Conservation (phyloP, 1,140 invertebrate genomes). For the Phymastichus coffea region DNA sequence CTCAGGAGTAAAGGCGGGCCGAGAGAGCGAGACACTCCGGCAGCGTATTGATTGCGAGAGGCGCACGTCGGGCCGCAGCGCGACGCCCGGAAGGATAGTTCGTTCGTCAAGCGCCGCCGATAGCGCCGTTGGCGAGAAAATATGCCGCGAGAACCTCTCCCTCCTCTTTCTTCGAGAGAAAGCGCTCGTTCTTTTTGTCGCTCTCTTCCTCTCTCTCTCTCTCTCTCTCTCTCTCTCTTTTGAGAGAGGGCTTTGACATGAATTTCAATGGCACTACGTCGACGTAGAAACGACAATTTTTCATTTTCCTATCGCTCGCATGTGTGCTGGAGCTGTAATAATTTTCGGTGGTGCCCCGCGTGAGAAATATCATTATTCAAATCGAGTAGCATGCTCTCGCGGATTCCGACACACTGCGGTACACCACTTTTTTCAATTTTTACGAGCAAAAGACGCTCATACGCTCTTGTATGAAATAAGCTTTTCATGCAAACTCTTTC, state of each 20-base stretch:
- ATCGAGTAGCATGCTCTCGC: too few relatives aligned
- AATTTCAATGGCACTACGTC: constrained; percentile 8
- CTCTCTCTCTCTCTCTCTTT: neutral
- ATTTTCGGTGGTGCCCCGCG: too few relatives aligned
- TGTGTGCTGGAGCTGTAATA: too few relatives aligned
- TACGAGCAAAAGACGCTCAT: too few relatives aligned
- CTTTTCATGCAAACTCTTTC: too few relatives aligned
- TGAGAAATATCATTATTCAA: too few relatives aligned
- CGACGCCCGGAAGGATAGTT: neutral
- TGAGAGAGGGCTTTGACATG: neutral
- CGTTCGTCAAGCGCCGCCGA: neutral
- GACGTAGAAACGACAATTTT: constrained; percentile 2
- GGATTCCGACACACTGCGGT: too few relatives aligned
- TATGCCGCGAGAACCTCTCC: neutral
- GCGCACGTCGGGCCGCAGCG: neutral
- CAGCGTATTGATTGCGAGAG: constrained; percentile 7
- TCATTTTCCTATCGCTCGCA: neutral
- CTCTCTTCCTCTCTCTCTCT: neutral
- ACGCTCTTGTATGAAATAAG: too few relatives aligned
- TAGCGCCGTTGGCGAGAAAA: neutral
- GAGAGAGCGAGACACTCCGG: neutral
- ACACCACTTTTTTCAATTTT: too few relatives aligned
- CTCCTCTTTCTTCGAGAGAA: too few relatives aligned
- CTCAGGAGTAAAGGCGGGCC: neutral
- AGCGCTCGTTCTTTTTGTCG: neutral